phyloP scores from a whole-genome alignment of 2,888 invertebrate species.

The Limnephilus auricula region DNA sequence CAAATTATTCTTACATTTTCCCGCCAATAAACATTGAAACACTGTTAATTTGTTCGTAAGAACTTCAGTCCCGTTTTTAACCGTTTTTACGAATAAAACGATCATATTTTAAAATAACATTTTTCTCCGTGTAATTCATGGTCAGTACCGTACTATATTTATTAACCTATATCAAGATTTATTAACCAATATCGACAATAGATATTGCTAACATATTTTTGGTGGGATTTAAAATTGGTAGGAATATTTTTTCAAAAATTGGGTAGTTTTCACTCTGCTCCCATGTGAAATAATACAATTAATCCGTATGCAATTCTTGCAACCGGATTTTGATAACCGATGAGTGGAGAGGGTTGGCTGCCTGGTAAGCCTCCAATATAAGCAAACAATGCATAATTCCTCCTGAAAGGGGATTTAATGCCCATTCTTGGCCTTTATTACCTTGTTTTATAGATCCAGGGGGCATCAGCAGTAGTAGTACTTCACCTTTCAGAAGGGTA shows the following conservation, averaged over 20 bases:
- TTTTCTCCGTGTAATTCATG: too few relatives aligned
- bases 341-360: constrained; percentile 56
- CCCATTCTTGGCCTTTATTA: constrained; percentile 30
- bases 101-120: too few relatives aligned
- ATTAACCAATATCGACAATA: too few relatives aligned
- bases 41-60: too few relatives aligned
- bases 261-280: neutral
- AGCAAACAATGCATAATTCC: constrained; percentile 62
- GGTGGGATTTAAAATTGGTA: too few relatives aligned
- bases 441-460: neutral
- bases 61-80: too few relatives aligned
- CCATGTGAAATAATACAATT: neutral
- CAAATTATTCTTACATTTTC: too few relatives aligned
- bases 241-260: neutral
- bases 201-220: too few relatives aligned
- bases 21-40: too few relatives aligned
- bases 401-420: constrained; percentile 54
- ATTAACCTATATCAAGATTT: too few relatives aligned
- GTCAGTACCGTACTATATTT: too few relatives aligned
- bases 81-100: too few relatives aligned
- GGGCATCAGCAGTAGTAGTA: neutral
- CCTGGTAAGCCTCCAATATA: constrained; percentile 59
- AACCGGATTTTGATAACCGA: constrained; percentile 47
- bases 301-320: neutral
- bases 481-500: neutral